Percentiles rank a stretch among this genome's conserved stretches.
phyloP scores from a whole-genome alignment of 2,797 vertebrate genomes.

The Anas bahamensis region DNA sequence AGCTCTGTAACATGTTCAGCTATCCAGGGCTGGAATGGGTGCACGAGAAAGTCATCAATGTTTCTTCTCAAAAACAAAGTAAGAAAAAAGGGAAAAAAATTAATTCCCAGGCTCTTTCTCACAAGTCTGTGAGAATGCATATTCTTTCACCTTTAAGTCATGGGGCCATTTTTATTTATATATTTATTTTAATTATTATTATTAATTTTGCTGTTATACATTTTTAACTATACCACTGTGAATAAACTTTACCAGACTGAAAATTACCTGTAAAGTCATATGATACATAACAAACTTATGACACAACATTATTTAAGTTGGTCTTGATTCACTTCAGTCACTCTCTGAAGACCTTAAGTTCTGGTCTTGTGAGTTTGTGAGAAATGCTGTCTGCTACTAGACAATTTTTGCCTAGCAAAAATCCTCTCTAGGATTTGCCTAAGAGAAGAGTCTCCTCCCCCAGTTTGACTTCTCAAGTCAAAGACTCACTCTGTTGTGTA shows the following conservation, averaged over 20 bases:
- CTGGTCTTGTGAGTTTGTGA: neutral
- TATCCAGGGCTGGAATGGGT: neutral
- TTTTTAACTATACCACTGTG: neutral
- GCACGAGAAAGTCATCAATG: neutral
- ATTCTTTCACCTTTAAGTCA: neutral
- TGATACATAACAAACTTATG: neutral
- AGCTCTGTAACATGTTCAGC: neutral
- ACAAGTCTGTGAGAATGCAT: neutral
- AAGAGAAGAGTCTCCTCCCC: neutral
- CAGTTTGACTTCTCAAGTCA: neutral
- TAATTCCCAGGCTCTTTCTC: neutral
- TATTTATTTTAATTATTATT: no score
- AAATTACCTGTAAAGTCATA: slow-evolving; percentile 24
- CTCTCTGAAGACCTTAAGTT: neutral
- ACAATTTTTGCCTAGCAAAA: neutral
- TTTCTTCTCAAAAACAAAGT: neutral
- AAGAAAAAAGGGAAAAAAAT: neutral
- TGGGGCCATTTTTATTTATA: neutral
- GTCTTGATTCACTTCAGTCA: neutral
- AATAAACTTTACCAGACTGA: neutral
- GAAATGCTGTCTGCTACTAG: neutral
- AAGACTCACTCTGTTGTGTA: neutral
- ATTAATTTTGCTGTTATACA: neutral
- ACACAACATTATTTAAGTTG: neutral
- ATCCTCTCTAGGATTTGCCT: no score